Conservation (phyloP, 1,140 invertebrate species). For the Anadara kagoshimensis region DNA sequence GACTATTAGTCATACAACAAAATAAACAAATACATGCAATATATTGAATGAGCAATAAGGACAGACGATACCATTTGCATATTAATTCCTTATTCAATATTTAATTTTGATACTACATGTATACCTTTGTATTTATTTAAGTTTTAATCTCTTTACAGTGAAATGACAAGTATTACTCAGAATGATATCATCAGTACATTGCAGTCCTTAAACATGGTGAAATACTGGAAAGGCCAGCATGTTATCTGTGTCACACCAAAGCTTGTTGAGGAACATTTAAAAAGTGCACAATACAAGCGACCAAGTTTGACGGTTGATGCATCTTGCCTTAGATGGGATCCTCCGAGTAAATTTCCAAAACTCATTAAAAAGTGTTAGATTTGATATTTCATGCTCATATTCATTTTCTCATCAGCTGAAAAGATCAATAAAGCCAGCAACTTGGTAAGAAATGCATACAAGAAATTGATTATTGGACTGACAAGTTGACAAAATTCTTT, state of each 20-base stretch:
- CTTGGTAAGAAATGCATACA: no score
- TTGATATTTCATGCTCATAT: conserved; percentile 23
- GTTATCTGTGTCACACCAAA: conserved; percentile 98
- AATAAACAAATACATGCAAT: no score
- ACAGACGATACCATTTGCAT: no score
- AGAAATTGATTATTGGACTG: no score
- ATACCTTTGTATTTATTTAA: no score
- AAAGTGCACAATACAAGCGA: conserved; percentile 92
- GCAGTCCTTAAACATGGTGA: conserved; percentile 98
- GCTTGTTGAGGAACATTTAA: conserved; percentile 93
- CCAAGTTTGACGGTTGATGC: conserved; percentile 91
- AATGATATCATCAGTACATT: conserved; percentile 97
- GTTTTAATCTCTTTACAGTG: conserved; percentile 77
- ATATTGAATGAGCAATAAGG: no score
- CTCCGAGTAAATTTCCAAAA: conserved; percentile 75
- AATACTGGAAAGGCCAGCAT: conserved; percentile 98
- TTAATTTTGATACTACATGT: no score
- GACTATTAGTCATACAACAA: no score
- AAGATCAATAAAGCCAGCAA: no score
- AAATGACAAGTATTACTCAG: conserved; percentile 96
- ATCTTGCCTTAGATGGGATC: conserved; percentile 85
- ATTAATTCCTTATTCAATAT: no score
- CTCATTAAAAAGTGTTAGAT: conserved; percentile 42
- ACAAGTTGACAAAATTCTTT: no score
- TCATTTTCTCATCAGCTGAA: no score